Conservation (phyloP, 2,888 invertebrate species). For the Nemotelus nigrinus region DNA sequence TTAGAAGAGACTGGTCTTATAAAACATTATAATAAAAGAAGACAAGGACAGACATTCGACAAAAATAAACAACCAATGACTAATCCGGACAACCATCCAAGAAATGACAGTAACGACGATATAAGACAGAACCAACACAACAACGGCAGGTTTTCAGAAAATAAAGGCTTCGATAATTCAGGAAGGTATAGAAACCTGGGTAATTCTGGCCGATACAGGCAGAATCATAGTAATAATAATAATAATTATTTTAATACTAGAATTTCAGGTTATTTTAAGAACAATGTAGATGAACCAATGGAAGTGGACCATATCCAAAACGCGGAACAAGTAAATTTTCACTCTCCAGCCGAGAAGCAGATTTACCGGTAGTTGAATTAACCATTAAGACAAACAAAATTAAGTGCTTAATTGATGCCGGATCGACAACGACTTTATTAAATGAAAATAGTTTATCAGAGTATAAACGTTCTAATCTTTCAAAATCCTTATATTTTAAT, state of each 20-base stretch:
- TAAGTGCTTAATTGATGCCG: constrained; percentile 30
- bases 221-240: constrained; percentile 1
- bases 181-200: not conserved
- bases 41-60: not conserved
- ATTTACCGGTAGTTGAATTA: constrained; percentile 35
- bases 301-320: constrained; percentile 20
- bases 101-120: not conserved
- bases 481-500: constrained; percentile 4
- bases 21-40: constrained; percentile 18
- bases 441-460: constrained; percentile 6
- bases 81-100: not conserved
- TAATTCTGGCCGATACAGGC: constrained; percentile 35
- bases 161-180: not conserved
- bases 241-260: not conserved
- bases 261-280: not conserved
- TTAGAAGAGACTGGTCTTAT: constrained; percentile 50
- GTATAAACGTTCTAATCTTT: constrained; percentile 3
- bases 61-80: not conserved
- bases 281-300: constrained; percentile 22
- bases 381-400: constrained; percentile 21
- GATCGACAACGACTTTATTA: constrained; percentile 28
- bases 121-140: not conserved
- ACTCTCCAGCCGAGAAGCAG: not conserved
- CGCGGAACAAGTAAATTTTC: constrained; percentile 33
- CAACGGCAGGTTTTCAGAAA: not conserved